phyloP scores from a whole-genome alignment of 1,140 invertebrate genomes.

The Drosophila triauraria region DNA sequence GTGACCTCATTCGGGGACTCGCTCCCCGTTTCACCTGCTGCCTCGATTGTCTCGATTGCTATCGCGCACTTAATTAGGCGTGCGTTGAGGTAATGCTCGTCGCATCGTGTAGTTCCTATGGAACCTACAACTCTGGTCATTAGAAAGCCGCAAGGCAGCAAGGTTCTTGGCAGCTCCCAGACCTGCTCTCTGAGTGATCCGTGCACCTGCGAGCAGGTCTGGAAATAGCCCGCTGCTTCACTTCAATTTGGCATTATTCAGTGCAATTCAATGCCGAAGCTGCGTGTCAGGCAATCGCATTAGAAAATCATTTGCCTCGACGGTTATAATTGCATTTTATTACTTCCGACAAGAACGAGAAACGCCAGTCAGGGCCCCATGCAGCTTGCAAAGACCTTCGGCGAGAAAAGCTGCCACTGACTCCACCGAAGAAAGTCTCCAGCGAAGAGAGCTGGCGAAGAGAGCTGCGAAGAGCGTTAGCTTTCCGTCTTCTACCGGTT shows the following conservation, averaged over 20 bases:
- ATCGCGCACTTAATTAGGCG: slow-evolving; percentile 78
- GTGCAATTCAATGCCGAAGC: slow-evolving; percentile 48
- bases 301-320: slow-evolving; percentile 58
- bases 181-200: slow-evolving; percentile 14
- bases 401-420: slow-evolving; percentile 41
- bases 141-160: slow-evolving; percentile 57
- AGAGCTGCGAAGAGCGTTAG: slow-evolving; percentile 60
- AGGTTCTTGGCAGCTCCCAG: slow-evolving; percentile 28
- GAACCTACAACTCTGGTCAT: slow-evolving; percentile 54
- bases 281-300: slow-evolving; percentile 61
- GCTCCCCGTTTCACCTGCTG: slow-evolving; percentile 18
- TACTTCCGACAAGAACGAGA: slow-evolving; percentile 65
- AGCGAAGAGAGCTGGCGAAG: slow-evolving; percentile 61
- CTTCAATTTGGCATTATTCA: slow-evolving; percentile 52
- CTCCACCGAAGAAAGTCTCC: slow-evolving; percentile 61
- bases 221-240: slow-evolving; percentile 30
- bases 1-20: slow-evolving; percentile 62
- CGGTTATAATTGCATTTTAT: slow-evolving; percentile 70
- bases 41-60: slow-evolving; percentile 55
- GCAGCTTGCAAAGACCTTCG: slow-evolving; percentile 40
- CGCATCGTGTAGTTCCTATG: slow-evolving; percentile 11
- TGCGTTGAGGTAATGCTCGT: slow-evolving; percentile 61
- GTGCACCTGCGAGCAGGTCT: slow-evolving; percentile 46
- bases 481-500: slow-evolving; percentile 74
- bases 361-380: slow-evolving; percentile 30